Evolutionary conservation across 2,797 vertebrate genomes (phyloP), one percentile per base, ranked within the genome.

Genomic region (Anomalospiza imberbis): DNA sequence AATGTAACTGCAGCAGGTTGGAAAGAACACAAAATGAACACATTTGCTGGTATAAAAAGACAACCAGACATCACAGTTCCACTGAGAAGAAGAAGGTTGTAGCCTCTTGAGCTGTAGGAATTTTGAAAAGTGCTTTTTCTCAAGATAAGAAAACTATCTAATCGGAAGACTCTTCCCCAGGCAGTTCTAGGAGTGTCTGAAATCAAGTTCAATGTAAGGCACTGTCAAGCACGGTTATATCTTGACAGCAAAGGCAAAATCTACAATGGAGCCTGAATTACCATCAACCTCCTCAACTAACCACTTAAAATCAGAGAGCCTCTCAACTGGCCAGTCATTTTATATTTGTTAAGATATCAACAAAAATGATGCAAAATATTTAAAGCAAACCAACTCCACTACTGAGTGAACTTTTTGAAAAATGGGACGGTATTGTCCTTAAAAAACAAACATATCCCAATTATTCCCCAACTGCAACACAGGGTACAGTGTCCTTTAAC

Each of bases 401-500:
- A 36, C 0, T 26, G 47, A 88, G 73, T 32, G 2, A 87, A 36
- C 25, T n/a, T 83, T 55, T 51, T 51, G 2, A 71, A 61, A 76
- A 91, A 44, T 4, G 61, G 13, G 20, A 51, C 32, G 67, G 19
- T 36, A 36, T 1, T 25, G 18, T 67, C 47, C 63, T 74, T 53
- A 81, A n/a, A 67, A 73, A 70, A 22, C 28, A 78, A 91, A n/a
- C 4, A 21, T 45, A 62, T 89, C 10, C n/a, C 28, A 50, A 12
- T 32, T 55, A 58, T 10, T 84, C 6, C 51, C 24, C 51, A 53
- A 42, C 29, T 38, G 36, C 24, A 90, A n/a, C 0, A 1, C 51
- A 81, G 51, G 51, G n/a, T 78, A 70, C 34, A n/a, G 13, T 31
- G 89, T n/a, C 89, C 91, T 89, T 87, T 81, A 67, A 55, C 54